phyloP scores from a whole-genome alignment of 2,888 invertebrate genomes.

The Eumacrocentrus americanus region DNA sequence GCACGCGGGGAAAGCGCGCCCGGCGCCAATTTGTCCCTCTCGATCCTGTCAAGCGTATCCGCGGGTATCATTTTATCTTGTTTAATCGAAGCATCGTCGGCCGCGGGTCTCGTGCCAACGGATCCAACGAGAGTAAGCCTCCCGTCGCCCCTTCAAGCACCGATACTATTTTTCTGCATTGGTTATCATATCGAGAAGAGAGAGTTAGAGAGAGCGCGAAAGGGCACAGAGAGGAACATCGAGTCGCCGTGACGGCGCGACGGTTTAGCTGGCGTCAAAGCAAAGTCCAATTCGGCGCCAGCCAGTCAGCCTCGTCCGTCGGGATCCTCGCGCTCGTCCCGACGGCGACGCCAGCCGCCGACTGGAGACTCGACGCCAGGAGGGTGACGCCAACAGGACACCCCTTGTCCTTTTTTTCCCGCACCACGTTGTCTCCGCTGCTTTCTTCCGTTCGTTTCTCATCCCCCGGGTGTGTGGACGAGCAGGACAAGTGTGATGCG shows the following conservation, averaged over 20 bases:
- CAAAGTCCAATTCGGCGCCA: constrained; percentile 29
- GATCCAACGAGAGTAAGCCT: no score
- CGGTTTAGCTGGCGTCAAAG: constrained; percentile 33
- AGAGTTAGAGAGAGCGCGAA: constrained; percentile 3
- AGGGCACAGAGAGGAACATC: constrained; percentile 14
- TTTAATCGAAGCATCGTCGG: constrained; percentile 16
- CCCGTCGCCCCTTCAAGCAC: constrained; percentile 8
- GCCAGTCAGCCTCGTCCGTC: constrained; percentile 27
- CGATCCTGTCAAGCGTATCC: constrained; percentile 21
- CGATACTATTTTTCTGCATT: constrained; percentile 9
- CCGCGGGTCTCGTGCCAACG: neutral
- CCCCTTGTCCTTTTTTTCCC: constrained; percentile 22
- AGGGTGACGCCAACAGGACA: constrained; percentile 30
- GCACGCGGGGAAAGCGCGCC: constrained; percentile 10
- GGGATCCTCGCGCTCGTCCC: constrained; percentile 23
- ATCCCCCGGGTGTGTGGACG: constrained; percentile 1
- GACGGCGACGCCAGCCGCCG: constrained; percentile 23
- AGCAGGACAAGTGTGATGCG: no score
- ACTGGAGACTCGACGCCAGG: constrained; percentile 29
- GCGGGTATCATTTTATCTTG: constrained; percentile 19
- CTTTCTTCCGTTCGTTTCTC: constrained; percentile 18
- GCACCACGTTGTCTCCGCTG: constrained; percentile 20
- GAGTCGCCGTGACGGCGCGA: constrained; percentile 30
- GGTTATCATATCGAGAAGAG: constrained; percentile 22
- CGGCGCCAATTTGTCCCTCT: constrained; percentile 27